A percentile compares a stretch with the other conserved stretches of the same genome.
Evolutionary conservation across 2,113 vertebrate genomes (phyloP).

Genomic region (Hippocampus abdominalis): DNA sequence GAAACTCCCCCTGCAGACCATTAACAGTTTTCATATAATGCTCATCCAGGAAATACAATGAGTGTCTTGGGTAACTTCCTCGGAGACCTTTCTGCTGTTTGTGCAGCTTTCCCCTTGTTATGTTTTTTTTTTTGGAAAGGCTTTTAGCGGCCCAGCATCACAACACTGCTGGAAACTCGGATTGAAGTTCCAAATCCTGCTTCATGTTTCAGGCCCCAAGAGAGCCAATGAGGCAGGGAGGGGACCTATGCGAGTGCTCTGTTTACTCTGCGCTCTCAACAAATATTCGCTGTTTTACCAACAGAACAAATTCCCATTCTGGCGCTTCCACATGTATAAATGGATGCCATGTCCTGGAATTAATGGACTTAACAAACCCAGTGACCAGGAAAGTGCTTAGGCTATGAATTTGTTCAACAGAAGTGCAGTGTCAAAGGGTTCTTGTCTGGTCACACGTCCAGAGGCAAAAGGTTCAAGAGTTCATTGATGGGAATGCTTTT

Average conservation of each 20-base stretch:
- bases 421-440: slow-evolving; percentile 76
- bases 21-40: not conserved
- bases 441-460: slow-evolving; percentile 74
- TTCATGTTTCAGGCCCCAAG: not conserved
- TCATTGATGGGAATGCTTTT: slow-evolving; percentile 78
- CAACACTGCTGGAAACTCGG: not conserved
- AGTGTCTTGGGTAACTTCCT: not conserved
- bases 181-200: not conserved
- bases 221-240: slow-evolving; percentile 30
- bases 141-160: not conserved
- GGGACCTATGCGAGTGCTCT: slow-evolving; percentile 48
- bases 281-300: slow-evolving; percentile 78
- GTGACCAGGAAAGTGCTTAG: slow-evolving; percentile 77
- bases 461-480: slow-evolving; percentile 75
- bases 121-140: not conserved
- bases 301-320: slow-evolving; percentile 77
- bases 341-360: slow-evolving; percentile 74
- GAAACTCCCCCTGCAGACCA: not conserved
- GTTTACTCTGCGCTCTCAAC: slow-evolving; percentile 69
- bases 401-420: slow-evolving; percentile 70
- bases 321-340: slow-evolving; percentile 68
- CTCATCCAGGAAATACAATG: slow-evolving; percentile 6
- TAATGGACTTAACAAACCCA: slow-evolving; percentile 74
- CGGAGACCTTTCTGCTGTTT: slow-evolving; percentile 1
- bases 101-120: not conserved